A percentile compares a stretch with the other conserved stretches of the same genome.
phyloP scores from a whole-genome alignment of 2,113 vertebrate genomes.

The Macroglossus sobrinus region DNA sequence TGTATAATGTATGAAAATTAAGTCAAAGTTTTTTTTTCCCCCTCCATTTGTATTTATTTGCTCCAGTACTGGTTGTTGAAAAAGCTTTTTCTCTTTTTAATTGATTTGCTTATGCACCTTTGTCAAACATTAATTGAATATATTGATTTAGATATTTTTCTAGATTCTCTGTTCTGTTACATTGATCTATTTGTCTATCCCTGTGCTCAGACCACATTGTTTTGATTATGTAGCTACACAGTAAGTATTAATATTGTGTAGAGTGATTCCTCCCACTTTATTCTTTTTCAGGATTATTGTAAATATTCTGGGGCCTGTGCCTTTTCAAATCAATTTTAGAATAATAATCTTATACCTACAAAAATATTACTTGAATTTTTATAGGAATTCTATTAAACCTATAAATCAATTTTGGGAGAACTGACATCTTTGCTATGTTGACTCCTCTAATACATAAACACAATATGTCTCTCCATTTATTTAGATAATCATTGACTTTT shows the following conservation, averaged over 20 bases:
- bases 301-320: background rate
- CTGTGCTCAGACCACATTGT: background rate
- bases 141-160: background rate
- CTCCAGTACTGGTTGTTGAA: background rate
- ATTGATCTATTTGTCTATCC: background rate
- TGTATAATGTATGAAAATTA: background rate
- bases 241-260: background rate
- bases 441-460: background rate
- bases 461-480: background rate
- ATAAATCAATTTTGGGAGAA: background rate
- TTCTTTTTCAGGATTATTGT: background rate
- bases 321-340: background rate
- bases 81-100: background rate
- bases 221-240: background rate
- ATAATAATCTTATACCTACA: background rate
- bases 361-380: background rate
- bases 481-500: background rate
- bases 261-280: background rate
- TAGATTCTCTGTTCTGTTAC: background rate
- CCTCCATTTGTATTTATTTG: background rate
- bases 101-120: background rate
- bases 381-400: background rate
- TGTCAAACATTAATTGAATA: background rate
- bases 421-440: background rate
- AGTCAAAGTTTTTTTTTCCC: background rate